Percentiles rank a stretch among this genome's conserved stretches.
These are phyloP conservation scores for Campylorhamphus procurvoides DNA, from an alignment of 2,113 vertebrate genomes.

Conservation along the genomic window DNA sequence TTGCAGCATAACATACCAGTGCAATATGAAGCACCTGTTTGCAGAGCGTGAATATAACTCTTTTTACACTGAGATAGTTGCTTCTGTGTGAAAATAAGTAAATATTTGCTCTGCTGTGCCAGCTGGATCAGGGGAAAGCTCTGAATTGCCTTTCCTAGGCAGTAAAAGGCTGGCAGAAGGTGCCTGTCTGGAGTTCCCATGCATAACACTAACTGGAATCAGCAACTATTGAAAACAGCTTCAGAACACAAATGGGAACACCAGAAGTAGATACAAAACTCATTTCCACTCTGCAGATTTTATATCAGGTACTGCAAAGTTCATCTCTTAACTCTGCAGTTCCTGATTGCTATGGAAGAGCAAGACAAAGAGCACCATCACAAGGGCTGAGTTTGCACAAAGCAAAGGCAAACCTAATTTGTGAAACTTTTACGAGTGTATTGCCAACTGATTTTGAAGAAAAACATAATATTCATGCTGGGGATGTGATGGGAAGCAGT, in stretches of 20 bases:
- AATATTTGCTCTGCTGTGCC: slow-evolving; percentile 51
- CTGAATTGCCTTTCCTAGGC: background rate
- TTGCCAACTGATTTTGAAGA: background rate
- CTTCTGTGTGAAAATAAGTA: slow-evolving; percentile 33
- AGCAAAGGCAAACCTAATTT: background rate
- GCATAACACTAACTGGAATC: background rate
- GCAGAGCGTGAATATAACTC: background rate
- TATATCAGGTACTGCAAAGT: background rate
- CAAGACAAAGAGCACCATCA: background rate
- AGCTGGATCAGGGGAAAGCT: slow-evolving; percentile 27
- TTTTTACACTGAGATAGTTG: slow-evolving; percentile 6
- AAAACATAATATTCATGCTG: background rate
- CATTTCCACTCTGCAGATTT: background rate
- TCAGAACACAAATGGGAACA: background rate
- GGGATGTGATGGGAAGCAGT: background rate
- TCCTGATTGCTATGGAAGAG: background rate
- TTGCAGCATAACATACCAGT: background rate
- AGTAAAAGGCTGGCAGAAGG: slow-evolving; percentile 34
- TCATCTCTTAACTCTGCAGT: background rate
- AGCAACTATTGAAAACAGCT: background rate
- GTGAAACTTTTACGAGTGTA: background rate
- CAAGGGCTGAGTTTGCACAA: background rate
- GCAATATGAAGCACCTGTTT: background rate
- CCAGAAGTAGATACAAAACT: background rate
- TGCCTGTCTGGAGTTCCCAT: background rate